These are phyloP conservation scores for Dryoscopus gambensis DNA, from an alignment of 2,113 vertebrate genomes.

Conservation along the genomic window DNA sequence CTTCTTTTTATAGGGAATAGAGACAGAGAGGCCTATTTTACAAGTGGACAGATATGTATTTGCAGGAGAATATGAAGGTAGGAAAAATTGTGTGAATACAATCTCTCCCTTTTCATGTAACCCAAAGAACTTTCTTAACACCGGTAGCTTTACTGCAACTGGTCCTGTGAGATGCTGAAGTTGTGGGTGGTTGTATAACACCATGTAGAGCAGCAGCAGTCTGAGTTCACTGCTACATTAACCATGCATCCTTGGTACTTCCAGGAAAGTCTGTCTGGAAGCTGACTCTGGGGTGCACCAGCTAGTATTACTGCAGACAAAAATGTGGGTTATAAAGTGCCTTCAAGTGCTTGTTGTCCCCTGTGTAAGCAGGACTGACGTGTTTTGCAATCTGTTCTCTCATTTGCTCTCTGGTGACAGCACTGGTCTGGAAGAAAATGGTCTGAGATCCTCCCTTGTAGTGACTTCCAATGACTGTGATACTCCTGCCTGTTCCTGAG, in stretches of 20 bases:
- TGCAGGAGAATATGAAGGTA: constrained; percentile 95
- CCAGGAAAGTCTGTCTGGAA: neutral
- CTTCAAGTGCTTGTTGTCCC: neutral
- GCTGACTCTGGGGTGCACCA: neutral
- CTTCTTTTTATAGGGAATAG: constrained; percentile 81
- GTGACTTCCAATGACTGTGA: rapidly evolving
- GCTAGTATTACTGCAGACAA: neutral
- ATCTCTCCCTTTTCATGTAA: neutral
- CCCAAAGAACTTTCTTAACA: neutral
- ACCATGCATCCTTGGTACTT: neutral
- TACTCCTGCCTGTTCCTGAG: neutral
- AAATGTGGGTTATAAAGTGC: neutral
- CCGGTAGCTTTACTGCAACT: neutral
- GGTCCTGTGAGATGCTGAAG: neutral
- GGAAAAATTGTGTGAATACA: neutral
- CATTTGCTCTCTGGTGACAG: neutral
- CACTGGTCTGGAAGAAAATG: neutral
- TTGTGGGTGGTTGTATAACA: neutral
- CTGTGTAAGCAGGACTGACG: neutral
- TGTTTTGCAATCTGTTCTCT: neutral
- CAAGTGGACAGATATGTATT: constrained; percentile 93
- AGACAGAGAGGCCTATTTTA: constrained; percentile 90
- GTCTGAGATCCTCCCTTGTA: neutral
- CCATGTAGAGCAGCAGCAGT: neutral
- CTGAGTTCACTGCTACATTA: neutral